Evolutionary conservation across 2,113 vertebrate genomes (phyloP).

Genomic region (Zeus faber): DNA sequence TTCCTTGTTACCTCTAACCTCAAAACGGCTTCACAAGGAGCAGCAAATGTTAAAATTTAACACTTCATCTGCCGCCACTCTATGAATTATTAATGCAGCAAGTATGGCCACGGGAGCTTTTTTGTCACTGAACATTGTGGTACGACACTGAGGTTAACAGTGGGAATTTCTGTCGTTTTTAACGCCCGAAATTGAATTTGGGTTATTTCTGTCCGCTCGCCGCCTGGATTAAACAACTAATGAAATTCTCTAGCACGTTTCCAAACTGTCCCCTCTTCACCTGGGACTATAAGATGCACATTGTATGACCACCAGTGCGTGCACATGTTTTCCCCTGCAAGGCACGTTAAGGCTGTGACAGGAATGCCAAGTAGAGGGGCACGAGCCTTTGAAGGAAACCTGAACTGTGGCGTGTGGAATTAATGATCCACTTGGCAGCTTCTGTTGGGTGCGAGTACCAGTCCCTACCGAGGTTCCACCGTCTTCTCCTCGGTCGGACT

Average conservation of each 20-base stretch:
- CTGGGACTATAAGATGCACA: conserved; percentile 34
- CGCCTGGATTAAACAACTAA: not conserved
- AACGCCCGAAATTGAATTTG: not conserved
- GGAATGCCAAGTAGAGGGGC: conserved; percentile 70
- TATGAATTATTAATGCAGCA: conserved; percentile 52
- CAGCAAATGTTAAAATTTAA: conserved; percentile 64
- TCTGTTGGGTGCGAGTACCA: conserved; percentile 23
- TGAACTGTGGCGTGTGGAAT: conserved; percentile 44
- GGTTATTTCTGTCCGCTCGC: not conserved
- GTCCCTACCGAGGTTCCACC: conserved; percentile 3
- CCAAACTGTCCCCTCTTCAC: conserved; percentile 32
- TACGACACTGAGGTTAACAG: not conserved
- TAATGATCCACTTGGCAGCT: conserved; percentile 63
- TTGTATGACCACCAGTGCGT: conserved; percentile 48
- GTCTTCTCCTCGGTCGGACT: conserved; percentile 10
- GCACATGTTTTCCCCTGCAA: conserved; percentile 47
- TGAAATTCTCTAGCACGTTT: conserved; percentile 44
- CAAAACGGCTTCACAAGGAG: conserved; percentile 36
- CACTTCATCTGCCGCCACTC: conserved; percentile 25
- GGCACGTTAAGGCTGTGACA: conserved; percentile 75
- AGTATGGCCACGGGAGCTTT: not conserved
- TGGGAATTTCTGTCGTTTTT: not conserved
- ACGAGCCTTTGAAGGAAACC: conserved; percentile 27
- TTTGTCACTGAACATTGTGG: not conserved
- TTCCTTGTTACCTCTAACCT: conserved; percentile 32